Percentiles rank a stretch among this genome's conserved stretches.
phyloP scores from a whole-genome alignment of 2,888 invertebrate genomes.

The Leucozona laternaria region DNA sequence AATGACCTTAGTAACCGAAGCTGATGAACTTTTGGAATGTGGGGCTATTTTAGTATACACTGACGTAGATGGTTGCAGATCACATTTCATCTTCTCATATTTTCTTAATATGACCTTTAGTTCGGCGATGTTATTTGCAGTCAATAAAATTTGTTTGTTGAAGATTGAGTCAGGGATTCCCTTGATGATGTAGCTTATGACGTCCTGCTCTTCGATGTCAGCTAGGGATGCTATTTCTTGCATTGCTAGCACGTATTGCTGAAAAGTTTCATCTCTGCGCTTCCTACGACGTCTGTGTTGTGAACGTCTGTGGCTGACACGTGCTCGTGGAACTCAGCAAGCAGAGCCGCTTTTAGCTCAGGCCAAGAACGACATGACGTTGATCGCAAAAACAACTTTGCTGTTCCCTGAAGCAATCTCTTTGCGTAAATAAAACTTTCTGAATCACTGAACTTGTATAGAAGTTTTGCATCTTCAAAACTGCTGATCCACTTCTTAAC shows the following conservation, averaged over 20 bases:
- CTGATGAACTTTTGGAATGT: neutral
- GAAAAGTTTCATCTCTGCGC: too few species aligned
- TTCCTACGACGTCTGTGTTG: too few species aligned
- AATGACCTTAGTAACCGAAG: neutral
- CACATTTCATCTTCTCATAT: neutral
- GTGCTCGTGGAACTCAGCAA: too few species aligned
- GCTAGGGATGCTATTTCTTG: too few species aligned
- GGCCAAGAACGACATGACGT: neutral
- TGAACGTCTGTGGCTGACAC: too few species aligned
- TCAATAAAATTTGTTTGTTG: too few species aligned
- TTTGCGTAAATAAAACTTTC: slow-evolving; percentile 20
- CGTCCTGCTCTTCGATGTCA: too few species aligned
- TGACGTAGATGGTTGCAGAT: neutral
- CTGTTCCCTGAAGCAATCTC: neutral
- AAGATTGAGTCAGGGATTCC: too few species aligned
- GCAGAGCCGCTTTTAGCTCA: too few species aligned
- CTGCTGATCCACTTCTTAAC: slow-evolving; percentile 28
- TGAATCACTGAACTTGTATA: slow-evolving; percentile 28
- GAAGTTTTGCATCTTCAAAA: slow-evolving; percentile 1
- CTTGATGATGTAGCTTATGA: too few species aligned
- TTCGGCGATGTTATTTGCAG: neutral
- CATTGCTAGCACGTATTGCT: too few species aligned
- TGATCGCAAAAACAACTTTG: slow-evolving; percentile 14
- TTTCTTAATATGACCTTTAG: neutral
- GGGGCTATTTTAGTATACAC: neutral